Percentiles rank a stretch among this genome's conserved stretches.
These are phyloP conservation scores for Coenobita brevimanus DNA, from an alignment of 1,140 invertebrate species.

Conservation along the genomic window DNA sequence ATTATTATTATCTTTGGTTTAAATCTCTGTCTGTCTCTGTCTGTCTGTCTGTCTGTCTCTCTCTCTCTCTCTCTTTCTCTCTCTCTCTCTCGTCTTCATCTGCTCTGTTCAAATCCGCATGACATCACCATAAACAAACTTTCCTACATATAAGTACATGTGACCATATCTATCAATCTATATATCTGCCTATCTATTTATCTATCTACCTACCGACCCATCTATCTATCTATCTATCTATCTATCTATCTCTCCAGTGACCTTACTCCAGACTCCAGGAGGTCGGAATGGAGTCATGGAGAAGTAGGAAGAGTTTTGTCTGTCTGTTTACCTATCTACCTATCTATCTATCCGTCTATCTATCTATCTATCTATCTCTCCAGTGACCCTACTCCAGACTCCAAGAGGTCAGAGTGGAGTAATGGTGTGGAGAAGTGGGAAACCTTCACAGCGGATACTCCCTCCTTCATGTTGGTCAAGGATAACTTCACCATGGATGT, in stretches of 20 bases:
- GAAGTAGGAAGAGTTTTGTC: too few relatives aligned
- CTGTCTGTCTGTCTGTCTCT: too few relatives aligned
- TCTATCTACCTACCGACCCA: too few relatives aligned
- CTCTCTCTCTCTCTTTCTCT: constrained; percentile 17
- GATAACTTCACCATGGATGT: constrained; percentile 17
- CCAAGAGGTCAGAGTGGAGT: not conserved
- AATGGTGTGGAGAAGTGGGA: not conserved
- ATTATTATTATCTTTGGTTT: too few relatives aligned
- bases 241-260: not conserved
- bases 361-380: not conserved
- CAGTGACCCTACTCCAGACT: constrained; percentile 39
- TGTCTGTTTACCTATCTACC: not conserved
- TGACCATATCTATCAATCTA: too few relatives aligned
- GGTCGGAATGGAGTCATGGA: too few relatives aligned
- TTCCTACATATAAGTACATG: too few relatives aligned
- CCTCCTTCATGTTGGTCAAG: constrained; percentile 27
- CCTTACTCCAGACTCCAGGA: too few relatives aligned
- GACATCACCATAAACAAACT: too few relatives aligned
- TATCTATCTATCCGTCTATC: not conserved
- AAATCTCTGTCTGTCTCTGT: too few relatives aligned
- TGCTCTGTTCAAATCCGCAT: too few relatives aligned
- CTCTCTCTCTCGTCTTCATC: not conserved
- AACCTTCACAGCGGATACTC: not conserved
- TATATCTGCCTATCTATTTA: too few relatives aligned
- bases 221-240: not conserved